Conservation (phyloP, 2,797 vertebrate species). For the Lepus townsendii region DNA sequence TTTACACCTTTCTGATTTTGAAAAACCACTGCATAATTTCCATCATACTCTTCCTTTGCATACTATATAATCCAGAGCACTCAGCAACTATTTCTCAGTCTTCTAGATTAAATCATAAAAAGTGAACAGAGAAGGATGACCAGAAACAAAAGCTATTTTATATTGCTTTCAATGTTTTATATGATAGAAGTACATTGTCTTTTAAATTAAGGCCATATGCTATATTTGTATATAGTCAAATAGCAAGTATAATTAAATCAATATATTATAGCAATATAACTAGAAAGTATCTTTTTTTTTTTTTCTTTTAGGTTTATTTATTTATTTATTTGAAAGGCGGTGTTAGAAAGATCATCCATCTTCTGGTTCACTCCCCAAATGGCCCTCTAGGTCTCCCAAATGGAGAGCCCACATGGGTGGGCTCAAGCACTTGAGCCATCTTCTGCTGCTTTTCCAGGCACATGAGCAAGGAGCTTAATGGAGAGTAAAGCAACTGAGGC, state of each 20-base stretch:
- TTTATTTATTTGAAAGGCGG: too few relatives aligned
- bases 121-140: constrained; percentile 53
- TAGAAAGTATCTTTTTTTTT: not conserved
- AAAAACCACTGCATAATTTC: constrained; percentile 48
- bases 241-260: constrained; percentile 49
- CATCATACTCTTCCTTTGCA: constrained; percentile 15
- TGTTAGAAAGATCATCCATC: too few relatives aligned
- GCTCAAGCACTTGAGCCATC: too few relatives aligned
- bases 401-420: too few relatives aligned
- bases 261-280: not conserved
- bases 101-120: constrained; percentile 63
- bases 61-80: not conserved
- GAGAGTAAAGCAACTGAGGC: too few relatives aligned
- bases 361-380: too few relatives aligned
- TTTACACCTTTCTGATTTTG: constrained; percentile 38
- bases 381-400: too few relatives aligned
- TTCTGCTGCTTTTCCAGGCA: too few relatives aligned
- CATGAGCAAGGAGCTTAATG: too few relatives aligned
- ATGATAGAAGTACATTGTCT: constrained; percentile 5
- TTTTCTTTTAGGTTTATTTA: too few relatives aligned
- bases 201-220: constrained; percentile 49
- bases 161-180: constrained; percentile 55
- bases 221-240: constrained; percentile 24
- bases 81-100: constrained; percentile 51
- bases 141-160: constrained; percentile 45